A percentile compares a stretch with the other conserved stretches of the same genome.
These are phyloP conservation scores for Balearica regulorum DNA, from an alignment of 2,797 vertebrate genomes.

Conservation along the genomic window DNA sequence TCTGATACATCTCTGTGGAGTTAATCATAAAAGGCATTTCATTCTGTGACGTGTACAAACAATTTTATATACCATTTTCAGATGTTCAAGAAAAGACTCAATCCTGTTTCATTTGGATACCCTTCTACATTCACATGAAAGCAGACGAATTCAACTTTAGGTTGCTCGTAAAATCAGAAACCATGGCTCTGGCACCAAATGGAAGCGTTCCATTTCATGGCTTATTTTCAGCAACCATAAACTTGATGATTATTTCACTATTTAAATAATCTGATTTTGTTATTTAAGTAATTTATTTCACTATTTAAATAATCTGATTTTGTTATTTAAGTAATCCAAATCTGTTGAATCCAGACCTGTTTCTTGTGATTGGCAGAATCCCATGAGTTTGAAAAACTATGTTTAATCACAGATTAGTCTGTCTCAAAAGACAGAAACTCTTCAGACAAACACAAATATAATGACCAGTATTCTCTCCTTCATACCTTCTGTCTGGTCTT, in stretches of 20 bases:
- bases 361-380: background rate
- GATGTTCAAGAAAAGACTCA: background rate
- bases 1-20: background rate
- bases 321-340: background rate
- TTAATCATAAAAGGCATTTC: background rate
- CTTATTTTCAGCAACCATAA: background rate
- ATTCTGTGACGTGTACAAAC: background rate
- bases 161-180: background rate
- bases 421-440: background rate
- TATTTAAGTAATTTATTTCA: background rate
- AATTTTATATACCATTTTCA: background rate
- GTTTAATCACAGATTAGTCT: background rate
- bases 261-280: background rate
- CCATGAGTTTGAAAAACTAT: background rate
- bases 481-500: background rate
- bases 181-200: rapidly evolving
- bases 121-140: background rate
- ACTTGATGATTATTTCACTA: background rate
- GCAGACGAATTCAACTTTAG: background rate
- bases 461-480: background rate
- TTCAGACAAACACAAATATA: background rate
- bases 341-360: background rate
- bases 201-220: background rate
- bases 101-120: background rate
- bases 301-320: background rate